A percentile compares a stretch with the other conserved stretches of the same genome.
phyloP scores from a whole-genome alignment of 1,140 invertebrate genomes.

The Drosophila kohkoa region DNA sequence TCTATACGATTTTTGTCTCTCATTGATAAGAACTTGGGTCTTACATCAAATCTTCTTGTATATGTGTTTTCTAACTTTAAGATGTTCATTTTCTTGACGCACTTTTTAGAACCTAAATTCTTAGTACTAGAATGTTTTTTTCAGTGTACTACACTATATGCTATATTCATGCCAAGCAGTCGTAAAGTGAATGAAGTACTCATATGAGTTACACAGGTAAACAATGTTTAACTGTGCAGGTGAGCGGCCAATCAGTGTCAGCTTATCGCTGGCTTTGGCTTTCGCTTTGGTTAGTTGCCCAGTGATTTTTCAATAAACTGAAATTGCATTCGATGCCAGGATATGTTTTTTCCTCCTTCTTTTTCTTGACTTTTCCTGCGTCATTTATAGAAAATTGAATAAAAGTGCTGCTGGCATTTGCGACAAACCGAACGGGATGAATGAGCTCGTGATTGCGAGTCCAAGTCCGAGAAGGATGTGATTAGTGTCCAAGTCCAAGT shows the following conservation, averaged over 20 bases:
- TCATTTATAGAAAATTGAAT: constrained; percentile 81
- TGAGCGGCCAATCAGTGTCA: constrained; percentile 3
- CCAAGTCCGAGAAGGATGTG: constrained; percentile 59
- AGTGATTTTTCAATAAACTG: constrained; percentile 80
- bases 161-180: constrained; percentile 6
- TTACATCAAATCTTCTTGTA: no score
- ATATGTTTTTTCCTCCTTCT: constrained; percentile 66
- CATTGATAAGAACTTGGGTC: no score
- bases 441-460: constrained; percentile 72
- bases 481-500: constrained; percentile 55
- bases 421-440: constrained; percentile 72
- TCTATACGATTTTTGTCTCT: no score
- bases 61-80: no score
- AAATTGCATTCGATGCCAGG: constrained; percentile 80
- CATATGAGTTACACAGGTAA: constrained; percentile 29
- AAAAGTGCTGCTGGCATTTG: constrained; percentile 78
- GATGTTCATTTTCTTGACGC: no score
- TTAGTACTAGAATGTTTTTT: no score
- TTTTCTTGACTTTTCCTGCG: constrained; percentile 40
- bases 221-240: constrained; percentile 12
- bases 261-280: constrained; percentile 37
- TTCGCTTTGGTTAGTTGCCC: constrained; percentile 68
- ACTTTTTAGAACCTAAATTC: no score
- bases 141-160: no score
- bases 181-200: constrained; percentile 4